Base-by-base conservation (phyloP, 1,140 invertebrate species). In the Drosophila lacteicornis region DNA sequence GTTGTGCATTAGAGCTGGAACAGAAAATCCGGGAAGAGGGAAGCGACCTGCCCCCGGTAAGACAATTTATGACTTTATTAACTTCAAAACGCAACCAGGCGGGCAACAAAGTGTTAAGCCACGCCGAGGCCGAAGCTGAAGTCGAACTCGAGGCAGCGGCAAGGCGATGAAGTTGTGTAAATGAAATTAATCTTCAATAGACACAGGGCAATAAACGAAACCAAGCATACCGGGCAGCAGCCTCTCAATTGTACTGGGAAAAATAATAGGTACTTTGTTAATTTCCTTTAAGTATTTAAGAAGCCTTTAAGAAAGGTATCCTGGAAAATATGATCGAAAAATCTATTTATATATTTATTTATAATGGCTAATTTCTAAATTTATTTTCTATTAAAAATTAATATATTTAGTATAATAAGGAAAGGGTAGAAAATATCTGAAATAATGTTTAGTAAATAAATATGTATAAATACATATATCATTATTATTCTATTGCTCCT, bases 161-260 rank as follows among this genome's bases (percentile, higher is more conserved):
- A 67, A 88, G 84, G 84, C 84, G 84, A 88, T 90, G 84, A 88
- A 88, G 84, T 88, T 88, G 84, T 88, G 82, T 82, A 83, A 91
- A 91, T 91, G 87, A 91, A 91, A 91, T 91, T 91, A 91, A 91
- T 91, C 87, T 91, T 91, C 79, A 87, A 91, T 91, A 91, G 87
- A 91, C 87, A 87, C 84, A 81, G 87, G 70, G 83, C 87, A 91
- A 91, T 91, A 91, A 91, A 91, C 80, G 75, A 80, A 73, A 53
- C 57, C 60, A 58, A 61, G 59, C 80, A 57, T 58, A 69, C 63
- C 63, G 68, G 68, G 8, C 33, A 40, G 74, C 78, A 83, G 73
- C 55, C 47, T 55, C 22, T 51, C 50, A 55, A 1, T 12, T 45
- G 38, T 53, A 63, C 57, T 40, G 40, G 0, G 4, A 5, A 30